Percentiles rank a stretch among this genome's conserved stretches.
Conservation (phyloP, 2,113 vertebrate genomes). For the Haemorhous mexicanus region DNA sequence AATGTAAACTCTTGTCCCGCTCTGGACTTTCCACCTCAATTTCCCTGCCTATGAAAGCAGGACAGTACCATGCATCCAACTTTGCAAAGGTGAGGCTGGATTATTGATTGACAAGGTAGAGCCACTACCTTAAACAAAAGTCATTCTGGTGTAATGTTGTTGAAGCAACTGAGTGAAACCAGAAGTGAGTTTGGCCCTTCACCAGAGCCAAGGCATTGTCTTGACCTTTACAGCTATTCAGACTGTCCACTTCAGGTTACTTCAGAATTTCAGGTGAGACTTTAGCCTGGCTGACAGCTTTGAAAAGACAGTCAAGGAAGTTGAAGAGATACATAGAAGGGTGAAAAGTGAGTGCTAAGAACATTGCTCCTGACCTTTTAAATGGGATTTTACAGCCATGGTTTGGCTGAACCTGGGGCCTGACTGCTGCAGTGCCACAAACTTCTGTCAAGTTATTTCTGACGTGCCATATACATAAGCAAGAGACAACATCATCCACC, state of each 20-base stretch:
- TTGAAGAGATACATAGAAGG: not conserved
- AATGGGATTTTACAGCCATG: slow-evolving; percentile 23
- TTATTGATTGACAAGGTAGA: not conserved
- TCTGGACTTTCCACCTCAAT: not conserved
- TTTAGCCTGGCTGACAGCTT: slow-evolving; percentile 45
- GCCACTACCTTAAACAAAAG: not conserved
- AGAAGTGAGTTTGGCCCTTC: not conserved
- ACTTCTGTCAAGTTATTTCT: not conserved
- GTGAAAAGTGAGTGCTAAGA: slow-evolving; percentile 32
- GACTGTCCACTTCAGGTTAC: not conserved
- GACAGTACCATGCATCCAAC: not conserved
- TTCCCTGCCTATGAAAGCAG: not conserved
- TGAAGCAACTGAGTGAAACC: not conserved
- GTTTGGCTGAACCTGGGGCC: slow-evolving; percentile 8
- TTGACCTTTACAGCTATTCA: slow-evolving; percentile 31
- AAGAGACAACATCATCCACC: not conserved
- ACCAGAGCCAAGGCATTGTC: not conserved
- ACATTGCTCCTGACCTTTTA: slow-evolving; percentile 58
- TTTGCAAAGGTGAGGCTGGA: not conserved
- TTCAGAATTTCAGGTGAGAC: slow-evolving; percentile 21
- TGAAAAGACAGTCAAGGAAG: slow-evolving; percentile 35
- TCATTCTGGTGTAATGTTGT: not conserved
- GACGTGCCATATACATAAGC: not conserved
- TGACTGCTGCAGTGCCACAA: not conserved
- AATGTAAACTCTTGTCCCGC: accelerated